These are phyloP conservation scores for Haemorhous mexicanus DNA, from an alignment of 2,113 vertebrate genomes.

Conservation along the genomic window DNA sequence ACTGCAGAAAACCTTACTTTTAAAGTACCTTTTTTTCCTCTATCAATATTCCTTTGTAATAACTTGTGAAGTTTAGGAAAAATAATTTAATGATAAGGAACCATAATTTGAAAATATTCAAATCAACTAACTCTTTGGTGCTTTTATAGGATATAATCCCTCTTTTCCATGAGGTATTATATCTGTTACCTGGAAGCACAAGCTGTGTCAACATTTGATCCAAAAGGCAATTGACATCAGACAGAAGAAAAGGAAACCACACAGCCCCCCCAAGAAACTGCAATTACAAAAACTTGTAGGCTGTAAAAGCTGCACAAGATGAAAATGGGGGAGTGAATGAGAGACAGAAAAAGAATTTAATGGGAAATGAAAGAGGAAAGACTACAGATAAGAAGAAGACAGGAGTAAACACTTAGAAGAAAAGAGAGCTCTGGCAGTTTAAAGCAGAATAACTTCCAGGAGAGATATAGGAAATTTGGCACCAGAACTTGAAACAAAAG, in stretches of 20 bases:
- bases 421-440: neutral
- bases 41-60: neutral
- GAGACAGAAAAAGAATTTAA: neutral
- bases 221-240: neutral
- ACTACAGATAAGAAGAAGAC: neutral
- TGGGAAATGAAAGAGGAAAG: neutral
- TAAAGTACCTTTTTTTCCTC: neutral
- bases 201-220: neutral
- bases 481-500: neutral
- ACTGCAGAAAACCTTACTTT: neutral
- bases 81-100: neutral
- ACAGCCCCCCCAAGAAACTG: neutral
- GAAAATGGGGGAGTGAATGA: fast-evolving
- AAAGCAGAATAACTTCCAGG: neutral
- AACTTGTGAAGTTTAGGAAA: neutral
- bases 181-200: neutral
- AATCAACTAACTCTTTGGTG: neutral
- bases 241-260: neutral
- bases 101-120: neutral
- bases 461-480: neutral
- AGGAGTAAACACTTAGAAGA: neutral
- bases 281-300: neutral
- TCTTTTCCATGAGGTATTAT: neutral
- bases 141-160: neutral
- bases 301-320: neutral